Conservation (phyloP, 2,113 vertebrate genomes). For the Labeo catla region DNA sequence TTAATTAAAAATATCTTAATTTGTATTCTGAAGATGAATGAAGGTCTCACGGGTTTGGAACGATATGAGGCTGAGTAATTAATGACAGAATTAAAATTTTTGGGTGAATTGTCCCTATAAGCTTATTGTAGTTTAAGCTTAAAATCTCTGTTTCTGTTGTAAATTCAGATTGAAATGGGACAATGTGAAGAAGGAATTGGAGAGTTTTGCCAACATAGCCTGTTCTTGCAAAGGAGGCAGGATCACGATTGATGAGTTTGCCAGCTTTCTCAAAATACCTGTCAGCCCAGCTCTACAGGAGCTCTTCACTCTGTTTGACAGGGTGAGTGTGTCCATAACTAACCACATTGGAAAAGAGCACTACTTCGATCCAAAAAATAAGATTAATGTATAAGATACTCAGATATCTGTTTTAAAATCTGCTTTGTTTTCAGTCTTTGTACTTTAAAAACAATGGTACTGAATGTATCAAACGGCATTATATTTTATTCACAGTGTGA, state of each 20-base stretch:
- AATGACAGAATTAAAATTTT: too few species aligned
- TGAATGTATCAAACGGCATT: background rate
- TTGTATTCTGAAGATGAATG: too few species aligned
- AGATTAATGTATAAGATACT: background rate
- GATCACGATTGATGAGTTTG: conserved; percentile 91
- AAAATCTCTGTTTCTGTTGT: conserved; percentile 21
- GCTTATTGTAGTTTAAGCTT: background rate
- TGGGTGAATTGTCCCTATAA: too few species aligned
- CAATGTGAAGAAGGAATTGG: conserved; percentile 86
- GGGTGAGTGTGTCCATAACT: conserved; percentile 77
- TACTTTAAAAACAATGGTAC: background rate
- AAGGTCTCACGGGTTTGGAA: too few species aligned
- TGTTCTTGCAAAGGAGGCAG: conserved; percentile 88
- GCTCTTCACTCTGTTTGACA: conserved; percentile 93
- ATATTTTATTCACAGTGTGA: conserved; percentile 11
- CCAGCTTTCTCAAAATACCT: conserved; percentile 88
- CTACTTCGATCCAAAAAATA: background rate
- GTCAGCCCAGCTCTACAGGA: conserved; percentile 84
- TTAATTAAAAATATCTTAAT: too few species aligned
- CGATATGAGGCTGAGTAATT: too few species aligned
- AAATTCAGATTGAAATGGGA: conserved; percentile 89
- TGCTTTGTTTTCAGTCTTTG: background rate
- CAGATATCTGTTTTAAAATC: background rate
- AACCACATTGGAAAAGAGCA: background rate
- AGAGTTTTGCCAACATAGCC: conserved; percentile 88